Percentiles rank a stretch among this genome's conserved stretches.
Evolutionary conservation across 37 sponge, comb jelly and placozoan genomes (phyloP).

Genomic region (Lycopodina hypogea): DNA sequence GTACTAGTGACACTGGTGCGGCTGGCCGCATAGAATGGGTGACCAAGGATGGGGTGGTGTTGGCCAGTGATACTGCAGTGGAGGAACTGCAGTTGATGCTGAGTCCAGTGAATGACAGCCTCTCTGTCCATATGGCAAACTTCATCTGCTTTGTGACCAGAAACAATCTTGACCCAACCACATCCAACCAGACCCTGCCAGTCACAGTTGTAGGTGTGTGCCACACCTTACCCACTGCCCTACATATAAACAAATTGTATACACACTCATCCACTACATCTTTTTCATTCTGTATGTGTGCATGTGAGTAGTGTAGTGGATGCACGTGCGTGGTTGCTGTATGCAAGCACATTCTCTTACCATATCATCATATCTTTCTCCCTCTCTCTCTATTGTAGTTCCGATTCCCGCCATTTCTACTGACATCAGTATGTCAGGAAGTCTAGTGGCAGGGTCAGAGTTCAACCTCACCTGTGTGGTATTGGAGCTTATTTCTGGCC

Average conservation of each 20-base stretch:
- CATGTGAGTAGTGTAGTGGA: no score
- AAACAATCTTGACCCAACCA: not conserved
- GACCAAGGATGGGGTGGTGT: not conserved
- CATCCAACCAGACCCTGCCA: not conserved
- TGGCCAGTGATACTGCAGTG: not conserved
- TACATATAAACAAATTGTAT: no score
- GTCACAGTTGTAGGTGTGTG: slow-evolving; percentile 2
- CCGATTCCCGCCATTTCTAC: not conserved
- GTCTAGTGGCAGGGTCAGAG: slow-evolving; percentile 16
- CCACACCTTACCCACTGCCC: no score
- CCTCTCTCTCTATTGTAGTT: no score
- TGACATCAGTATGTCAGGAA: slow-evolving; percentile 7
- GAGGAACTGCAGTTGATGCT: not conserved
- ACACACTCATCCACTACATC: no score
- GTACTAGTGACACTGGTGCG: slow-evolving; percentile 10
- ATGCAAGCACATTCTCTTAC: no score
- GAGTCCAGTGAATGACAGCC: slow-evolving; percentile 20
- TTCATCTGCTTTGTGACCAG: slow-evolving; percentile 16
- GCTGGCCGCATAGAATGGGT: slow-evolving; percentile 16
- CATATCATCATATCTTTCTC: no score
- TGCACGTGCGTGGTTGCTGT: no score
- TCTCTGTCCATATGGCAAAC: not conserved
- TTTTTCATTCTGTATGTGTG: no score
- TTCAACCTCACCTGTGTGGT: slow-evolving; percentile 39
- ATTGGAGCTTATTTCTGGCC: not conserved